Evolutionary conservation across 1,140 invertebrate species (phyloP).

Genomic region (Ruditapes philippinarum): DNA sequence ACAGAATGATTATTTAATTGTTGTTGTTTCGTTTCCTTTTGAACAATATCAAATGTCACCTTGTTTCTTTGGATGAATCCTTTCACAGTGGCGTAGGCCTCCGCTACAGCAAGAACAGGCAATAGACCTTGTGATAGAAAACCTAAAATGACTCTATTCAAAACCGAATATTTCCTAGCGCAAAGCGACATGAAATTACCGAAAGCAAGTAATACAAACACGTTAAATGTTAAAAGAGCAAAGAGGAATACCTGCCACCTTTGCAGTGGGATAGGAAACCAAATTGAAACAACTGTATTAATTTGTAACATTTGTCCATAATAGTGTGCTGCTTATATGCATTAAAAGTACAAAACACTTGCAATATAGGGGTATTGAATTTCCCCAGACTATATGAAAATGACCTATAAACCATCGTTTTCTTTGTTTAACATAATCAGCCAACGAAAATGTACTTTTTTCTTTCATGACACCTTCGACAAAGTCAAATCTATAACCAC

Average conservation of each 20-base stretch:
- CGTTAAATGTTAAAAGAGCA: slow-evolving; percentile 95
- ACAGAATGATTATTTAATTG: background rate
- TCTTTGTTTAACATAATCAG: slow-evolving; percentile 97
- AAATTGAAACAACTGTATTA: background rate
- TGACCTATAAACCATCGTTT: slow-evolving; percentile 98
- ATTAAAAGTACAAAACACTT: background rate
- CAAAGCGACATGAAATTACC: slow-evolving; percentile 98
- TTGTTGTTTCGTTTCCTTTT: background rate
- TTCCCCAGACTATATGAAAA: slow-evolving; percentile 34
- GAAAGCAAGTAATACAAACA: slow-evolving; percentile 98
- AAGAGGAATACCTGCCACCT: slow-evolving; percentile 92
- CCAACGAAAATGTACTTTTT: slow-evolving; percentile 97
- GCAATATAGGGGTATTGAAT: slow-evolving; percentile 10
- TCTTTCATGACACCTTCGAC: slow-evolving; percentile 95
- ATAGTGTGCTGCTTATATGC: slow-evolving; percentile 1
- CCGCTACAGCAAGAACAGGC: slow-evolving; percentile 36
- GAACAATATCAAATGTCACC: slow-evolving; percentile 52
- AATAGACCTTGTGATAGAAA: slow-evolving; percentile 6
- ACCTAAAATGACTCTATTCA: slow-evolving; percentile 90
- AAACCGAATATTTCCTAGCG: slow-evolving; percentile 93
- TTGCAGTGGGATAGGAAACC: slow-evolving; percentile 94
- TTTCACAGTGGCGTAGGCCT: slow-evolving; percentile 28
- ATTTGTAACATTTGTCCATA: slow-evolving; percentile 16
- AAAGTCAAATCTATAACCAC: slow-evolving; percentile 85
- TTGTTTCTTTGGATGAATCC: slow-evolving; percentile 46